phyloP scores from a whole-genome alignment of 2,113 vertebrate species.

The Cochlearius cochlearius region DNA sequence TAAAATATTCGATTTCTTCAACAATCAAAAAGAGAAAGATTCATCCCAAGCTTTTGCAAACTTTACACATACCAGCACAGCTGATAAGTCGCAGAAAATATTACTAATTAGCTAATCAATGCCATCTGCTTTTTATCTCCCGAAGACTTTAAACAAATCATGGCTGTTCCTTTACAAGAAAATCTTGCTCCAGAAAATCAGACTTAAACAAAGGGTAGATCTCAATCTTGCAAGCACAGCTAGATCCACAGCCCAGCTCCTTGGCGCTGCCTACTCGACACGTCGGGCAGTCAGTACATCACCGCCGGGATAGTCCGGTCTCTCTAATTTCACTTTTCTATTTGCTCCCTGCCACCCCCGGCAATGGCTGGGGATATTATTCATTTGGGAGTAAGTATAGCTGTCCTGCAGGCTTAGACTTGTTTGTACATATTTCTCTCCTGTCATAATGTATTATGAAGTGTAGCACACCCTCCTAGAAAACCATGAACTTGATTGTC shows the following conservation, averaged over 20 bases:
- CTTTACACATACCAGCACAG: background rate
- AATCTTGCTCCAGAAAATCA: background rate
- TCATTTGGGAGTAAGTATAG: background rate
- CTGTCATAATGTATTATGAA: background rate
- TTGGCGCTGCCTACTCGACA: conserved; percentile 61
- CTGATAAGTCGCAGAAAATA: background rate
- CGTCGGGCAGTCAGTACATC: conserved; percentile 69
- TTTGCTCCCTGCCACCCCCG: background rate
- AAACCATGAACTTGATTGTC: background rate
- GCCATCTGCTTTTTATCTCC: conserved; percentile 36
- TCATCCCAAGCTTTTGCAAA: background rate
- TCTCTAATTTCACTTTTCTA: conserved; percentile 38
- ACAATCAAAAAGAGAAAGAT: background rate
- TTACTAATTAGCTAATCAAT: conserved; percentile 45
- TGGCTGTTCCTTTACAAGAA: background rate
- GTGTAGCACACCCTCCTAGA: background rate
- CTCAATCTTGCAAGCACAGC: conserved; percentile 15
- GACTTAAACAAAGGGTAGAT: background rate
- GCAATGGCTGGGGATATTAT: background rate
- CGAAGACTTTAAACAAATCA: background rate
- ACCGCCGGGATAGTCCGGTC: conserved; percentile 35
- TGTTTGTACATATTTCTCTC: background rate
- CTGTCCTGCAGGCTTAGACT: background rate
- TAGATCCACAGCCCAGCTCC: conserved; percentile 60
- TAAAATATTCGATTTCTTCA: background rate